Base-by-base conservation (phyloP, 2,888 invertebrate genomes). In the Heterodera filipjevi region DNA sequence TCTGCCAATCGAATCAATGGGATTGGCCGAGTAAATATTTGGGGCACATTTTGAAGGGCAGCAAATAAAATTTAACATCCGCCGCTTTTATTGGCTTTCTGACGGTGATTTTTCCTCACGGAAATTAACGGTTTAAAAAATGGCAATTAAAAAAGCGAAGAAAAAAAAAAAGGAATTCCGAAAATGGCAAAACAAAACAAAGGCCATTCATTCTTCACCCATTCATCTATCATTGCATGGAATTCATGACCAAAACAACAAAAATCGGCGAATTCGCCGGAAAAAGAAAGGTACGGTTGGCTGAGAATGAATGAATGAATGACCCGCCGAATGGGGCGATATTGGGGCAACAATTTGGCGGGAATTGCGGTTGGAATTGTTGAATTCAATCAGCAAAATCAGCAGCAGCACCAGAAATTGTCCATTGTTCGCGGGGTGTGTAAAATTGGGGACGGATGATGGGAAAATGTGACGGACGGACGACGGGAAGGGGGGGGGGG, bases 271-370 rank as follows among this genome's bases (percentile, higher is more conserved):
- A 59, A 59, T 59, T 59, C 59, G n/a, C 59, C 59, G 59, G 22
- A 59, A 59, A 49, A 49, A 44, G 12, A 44, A 53, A n/a, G 59
- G 59, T 59, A 59, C 59, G 59, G 59, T 59, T 59, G 59, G 59
- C 59, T 59, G 59, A 59, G 27, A 59, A 59, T 59, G 59, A 59
- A n/a, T 27, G 59, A 22, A 27, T 22, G 59, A n/a, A 8, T n/a
- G 59, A 3, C 3, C 14, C 16, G 49, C 8, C 16, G n/a, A n/a
- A n/a, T n/a, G n/a, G n/a, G n/a, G n/a, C n/a, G n/a, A n/a, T n/a
- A n/a, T n/a, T n/a, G 49, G 59, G 59, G 59, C 59, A 59, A 59
- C 59, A 59, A 59, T 59, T 53, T 59, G n/a, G 59, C 59, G 59
- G 59, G 59, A 59, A 59, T 59, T 59, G 59, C 59, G 59, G 59